Evolutionary conservation across 35 echinoderm and acorn worm genomes (phyloP).

Genomic region (Ptychodera flava): DNA sequence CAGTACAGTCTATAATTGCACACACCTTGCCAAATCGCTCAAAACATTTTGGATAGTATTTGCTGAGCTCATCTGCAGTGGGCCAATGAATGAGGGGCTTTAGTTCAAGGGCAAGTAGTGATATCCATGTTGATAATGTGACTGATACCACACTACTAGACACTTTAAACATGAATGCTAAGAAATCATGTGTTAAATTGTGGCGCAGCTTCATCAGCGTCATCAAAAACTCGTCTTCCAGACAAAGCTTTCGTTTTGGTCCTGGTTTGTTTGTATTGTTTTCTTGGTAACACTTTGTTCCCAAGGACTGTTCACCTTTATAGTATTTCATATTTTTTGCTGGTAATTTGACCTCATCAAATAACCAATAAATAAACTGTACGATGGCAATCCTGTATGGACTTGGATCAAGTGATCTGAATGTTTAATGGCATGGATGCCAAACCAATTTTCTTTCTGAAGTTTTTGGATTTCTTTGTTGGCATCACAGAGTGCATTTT

Average conservation of each 20-base stretch:
- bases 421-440: too few relatives aligned
- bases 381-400: slow-evolving; percentile 32
- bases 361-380: slow-evolving; percentile 41
- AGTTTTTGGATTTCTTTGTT: too few relatives aligned
- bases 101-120: slow-evolving; percentile 58
- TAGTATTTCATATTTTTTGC: slow-evolving; percentile 49
- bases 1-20: slow-evolving; percentile 75
- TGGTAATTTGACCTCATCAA: slow-evolving; percentile 24
- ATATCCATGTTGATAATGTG: slow-evolving; percentile 65
- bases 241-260: slow-evolving; percentile 6
- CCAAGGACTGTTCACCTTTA: slow-evolving; percentile 20
- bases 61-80: slow-evolving; percentile 26
- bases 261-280: slow-evolving; percentile 44
- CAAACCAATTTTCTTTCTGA: too few relatives aligned
- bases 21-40: slow-evolving; percentile 51
- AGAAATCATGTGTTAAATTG: slow-evolving; percentile 50
- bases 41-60: slow-evolving; percentile 67
- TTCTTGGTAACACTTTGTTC: slow-evolving; percentile 17
- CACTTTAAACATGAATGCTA: slow-evolving; percentile 66
- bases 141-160: slow-evolving; percentile 54
- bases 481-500: too few relatives aligned
- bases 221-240: slow-evolving; percentile 37
- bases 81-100: slow-evolving; percentile 58
- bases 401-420: slow-evolving; percentile 46
- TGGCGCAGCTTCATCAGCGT: slow-evolving; percentile 61